Base-by-base conservation (phyloP, 2,888 invertebrate species). In the Stenotaenia linearis region DNA sequence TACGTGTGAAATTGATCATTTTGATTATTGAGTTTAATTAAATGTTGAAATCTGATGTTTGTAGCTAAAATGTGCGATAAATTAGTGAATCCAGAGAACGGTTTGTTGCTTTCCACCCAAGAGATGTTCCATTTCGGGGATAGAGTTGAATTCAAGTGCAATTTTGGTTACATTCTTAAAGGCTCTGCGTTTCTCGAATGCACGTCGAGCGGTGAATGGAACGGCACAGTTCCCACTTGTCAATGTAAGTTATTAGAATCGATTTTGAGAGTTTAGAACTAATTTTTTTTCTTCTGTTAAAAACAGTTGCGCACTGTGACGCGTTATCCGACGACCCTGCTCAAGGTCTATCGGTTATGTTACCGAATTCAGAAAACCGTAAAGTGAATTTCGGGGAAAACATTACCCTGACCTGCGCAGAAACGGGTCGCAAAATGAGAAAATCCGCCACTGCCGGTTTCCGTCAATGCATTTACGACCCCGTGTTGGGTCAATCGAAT, bases 401-500 rank as follows among this genome's bases (percentile, higher is more conserved):
- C 85, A 95, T 96, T 0, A 96, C 96, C 0, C 89, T 96, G 10
- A 91, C 91, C 79, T 96, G 97, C 84, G 90, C 90, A 78, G 91
- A 91, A 79, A 89, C 91, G 50, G 96, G 96, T 28, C 90, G 93
- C 81, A 91, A 91, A 78, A 85, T 96, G 6, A 89, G 95, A 82
- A 91, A 92, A 84, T 95, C 96, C 1, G 90, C 93, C 0, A 92
- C 95, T 3, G 91, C 96, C 7, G 89, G 90, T 0, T 96, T 96
- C 86, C 91, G 97, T 81, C 97, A 98, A 85, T 98, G 98, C 86
- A 97, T 96, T 28, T 97, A 96, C 85, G 96, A 97, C 87, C 97
- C 97, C 0, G 94, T 94, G 87, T 92, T 93, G 50, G 91, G 91
- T 87, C 86, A 88, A 84, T 80, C 83, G 7, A 84, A 84, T 56